phyloP scores from a whole-genome alignment of 2,888 invertebrate species.

The Hirtodrosophila confusa region DNA sequence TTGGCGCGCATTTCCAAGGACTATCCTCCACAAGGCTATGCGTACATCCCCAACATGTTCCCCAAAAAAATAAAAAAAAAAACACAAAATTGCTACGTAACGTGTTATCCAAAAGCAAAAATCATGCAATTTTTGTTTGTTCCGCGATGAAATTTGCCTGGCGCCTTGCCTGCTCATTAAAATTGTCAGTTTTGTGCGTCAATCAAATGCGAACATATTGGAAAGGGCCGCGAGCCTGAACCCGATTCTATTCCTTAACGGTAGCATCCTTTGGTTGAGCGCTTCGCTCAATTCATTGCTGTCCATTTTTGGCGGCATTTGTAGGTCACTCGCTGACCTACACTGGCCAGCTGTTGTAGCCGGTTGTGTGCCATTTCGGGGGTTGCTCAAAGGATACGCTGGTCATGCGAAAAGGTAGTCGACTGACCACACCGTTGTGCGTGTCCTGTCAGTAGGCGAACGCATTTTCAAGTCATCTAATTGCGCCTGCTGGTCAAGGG shows the following conservation, averaged over 20 bases:
- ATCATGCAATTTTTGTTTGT: conserved; percentile 52
- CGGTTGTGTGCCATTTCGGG: conserved; percentile 48
- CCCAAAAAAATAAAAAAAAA: conserved; percentile 2
- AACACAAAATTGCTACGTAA: conserved; percentile 42
- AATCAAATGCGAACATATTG: conserved; percentile 38
- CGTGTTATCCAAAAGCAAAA: conserved; percentile 38
- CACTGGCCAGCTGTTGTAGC: conserved; percentile 65
- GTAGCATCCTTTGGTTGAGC: conserved; percentile 43
- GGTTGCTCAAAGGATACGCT: conserved; percentile 67
- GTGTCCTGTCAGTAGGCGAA: conserved; percentile 38
- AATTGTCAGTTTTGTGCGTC: conserved; percentile 51
- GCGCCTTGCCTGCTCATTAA: conserved; percentile 47
- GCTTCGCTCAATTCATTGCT: conserved; percentile 19
- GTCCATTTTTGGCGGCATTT: conserved; percentile 73
- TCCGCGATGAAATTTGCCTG: conserved; percentile 37
- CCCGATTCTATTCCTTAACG: conserved; percentile 1
- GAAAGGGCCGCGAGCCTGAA: too few species aligned
- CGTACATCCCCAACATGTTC: conserved; percentile 5
- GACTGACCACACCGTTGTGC: conserved; percentile 46
- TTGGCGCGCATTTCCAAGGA: conserved; percentile 34
- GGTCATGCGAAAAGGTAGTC: conserved; percentile 61
- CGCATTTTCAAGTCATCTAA: conserved; percentile 63
- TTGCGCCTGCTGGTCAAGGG: conserved; percentile 61
- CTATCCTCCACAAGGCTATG: conserved; percentile 7
- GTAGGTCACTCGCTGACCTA: conserved; percentile 55